Conservation (phyloP, 2,113 vertebrate genomes). For the Tenrec ecaudatus region DNA sequence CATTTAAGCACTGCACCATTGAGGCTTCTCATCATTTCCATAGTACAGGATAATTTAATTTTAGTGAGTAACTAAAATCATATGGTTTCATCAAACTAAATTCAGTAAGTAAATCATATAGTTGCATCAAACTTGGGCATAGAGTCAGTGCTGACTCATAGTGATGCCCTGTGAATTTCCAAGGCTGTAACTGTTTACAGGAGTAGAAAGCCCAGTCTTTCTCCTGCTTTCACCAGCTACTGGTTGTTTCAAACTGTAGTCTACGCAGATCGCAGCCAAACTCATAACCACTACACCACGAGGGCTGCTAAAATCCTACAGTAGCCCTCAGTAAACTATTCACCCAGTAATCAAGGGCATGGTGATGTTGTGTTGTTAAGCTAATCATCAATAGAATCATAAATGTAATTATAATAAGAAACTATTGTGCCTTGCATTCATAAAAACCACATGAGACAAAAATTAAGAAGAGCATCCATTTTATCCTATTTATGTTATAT, state of each 20-base stretch:
- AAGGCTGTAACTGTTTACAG: no score
- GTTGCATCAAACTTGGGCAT: no score
- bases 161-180: no score
- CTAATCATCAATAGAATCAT: not conserved
- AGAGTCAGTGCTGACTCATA: no score
- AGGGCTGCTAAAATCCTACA: not conserved
- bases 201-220: no score
- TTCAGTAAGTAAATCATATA: not conserved
- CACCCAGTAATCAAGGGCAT: not conserved
- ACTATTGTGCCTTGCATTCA: not conserved
- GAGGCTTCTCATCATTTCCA: not conserved
- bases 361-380: not conserved
- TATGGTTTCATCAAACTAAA: not conserved
- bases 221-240: no score
- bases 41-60: not conserved
- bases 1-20: no score
- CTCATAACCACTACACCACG: no score
- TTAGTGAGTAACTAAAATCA: not conserved
- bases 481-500: not conserved
- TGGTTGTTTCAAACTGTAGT: no score
- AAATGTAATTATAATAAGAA: not conserved
- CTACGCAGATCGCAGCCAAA: no score
- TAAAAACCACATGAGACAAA: not conserved
- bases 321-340: not conserved
- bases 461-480: not conserved